Base-by-base conservation (phyloP, 1,140 invertebrate genomes). In the Odontomachus brunneus region DNA sequence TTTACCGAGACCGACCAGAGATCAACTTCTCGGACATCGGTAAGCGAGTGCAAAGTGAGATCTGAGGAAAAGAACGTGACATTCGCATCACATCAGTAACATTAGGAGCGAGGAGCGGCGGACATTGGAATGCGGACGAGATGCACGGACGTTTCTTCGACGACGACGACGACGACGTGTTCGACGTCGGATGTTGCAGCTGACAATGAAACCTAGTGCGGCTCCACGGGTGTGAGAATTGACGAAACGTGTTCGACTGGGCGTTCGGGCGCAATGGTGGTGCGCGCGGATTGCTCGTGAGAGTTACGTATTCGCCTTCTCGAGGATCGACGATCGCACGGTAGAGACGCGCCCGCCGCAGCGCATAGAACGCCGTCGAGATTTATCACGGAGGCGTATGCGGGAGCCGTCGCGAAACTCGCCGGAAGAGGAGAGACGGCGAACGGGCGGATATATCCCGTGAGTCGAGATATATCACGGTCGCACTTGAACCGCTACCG, bases 1-100 rank as follows among this genome's bases (percentile, higher is more conserved):
- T 88, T 89, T 86, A 89, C 88, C 87, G 87, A 89, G 84, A 80
- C 88, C 87, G 82, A 84, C 72, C 87, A 89, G 62, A 87, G 81
- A 89, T 84, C 60, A 89, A 80, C 63, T 84, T 84, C 57, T 89
- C 88, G 87, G 88, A 84, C 59, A 86, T 89, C 88, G 84, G 87
- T 82, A 89, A 88, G 33, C 65, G 51, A 59, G 65, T 19, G 75
- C 22, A 59, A 59, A 57, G 9, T n/a, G 19, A 57, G 9, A 22
- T 22, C 3, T 9, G n/a, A 38, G 17, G 29, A 15, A 12, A 17
- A 12, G 49, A 48, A 49, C 14, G 38, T 44, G 49, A 67, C 49
- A 78, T 24, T 53, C 22, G 75, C 51, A n/a, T n/a, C n/a, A 65
- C 24, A 55, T 71, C 51, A 3, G 49, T 33, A 53, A 22, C 19